These are phyloP conservation scores for Invenusta paracnida DNA, from an alignment of 2,888 invertebrate species.

Conservation along the genomic window DNA sequence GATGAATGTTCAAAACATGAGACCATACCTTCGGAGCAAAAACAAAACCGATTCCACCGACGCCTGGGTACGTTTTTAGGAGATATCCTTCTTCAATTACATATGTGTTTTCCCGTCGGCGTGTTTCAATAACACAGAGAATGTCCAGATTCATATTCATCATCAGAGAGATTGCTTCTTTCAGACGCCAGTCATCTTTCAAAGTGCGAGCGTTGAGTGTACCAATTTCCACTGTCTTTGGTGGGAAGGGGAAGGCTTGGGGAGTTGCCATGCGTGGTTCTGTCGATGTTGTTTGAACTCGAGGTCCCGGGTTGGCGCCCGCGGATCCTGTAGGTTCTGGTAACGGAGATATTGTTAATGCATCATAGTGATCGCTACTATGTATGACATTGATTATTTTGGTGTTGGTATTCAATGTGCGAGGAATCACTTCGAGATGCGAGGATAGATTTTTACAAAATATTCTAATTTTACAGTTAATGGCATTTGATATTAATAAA, in stretches of 20 bases:
- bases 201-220: not conserved
- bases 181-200: not conserved
- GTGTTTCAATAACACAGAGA: not conserved
- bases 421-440: no score
- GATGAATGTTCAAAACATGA: conserved; percentile 2
- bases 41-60: conserved; percentile 14
- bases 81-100: not conserved
- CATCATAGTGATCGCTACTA: not conserved
- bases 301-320: not conserved
- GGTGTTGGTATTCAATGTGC: not conserved
- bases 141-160: conserved; percentile 6
- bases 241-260: no score
- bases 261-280: conserved; percentile 24
- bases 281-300: conserved; percentile 9
- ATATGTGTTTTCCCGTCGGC: not conserved
- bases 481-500: not conserved
- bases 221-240: not conserved
- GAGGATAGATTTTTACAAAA: not conserved
- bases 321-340: not conserved
- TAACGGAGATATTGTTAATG: conserved; percentile 6
- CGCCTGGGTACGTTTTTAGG: not conserved
- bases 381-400: not conserved
- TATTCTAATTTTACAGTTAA: not conserved
- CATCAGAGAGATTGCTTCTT: not conserved
- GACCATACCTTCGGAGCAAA: conserved; percentile 9